phyloP scores from a whole-genome alignment of 2,888 invertebrate genomes.

The Coleophora deauratella region DNA sequence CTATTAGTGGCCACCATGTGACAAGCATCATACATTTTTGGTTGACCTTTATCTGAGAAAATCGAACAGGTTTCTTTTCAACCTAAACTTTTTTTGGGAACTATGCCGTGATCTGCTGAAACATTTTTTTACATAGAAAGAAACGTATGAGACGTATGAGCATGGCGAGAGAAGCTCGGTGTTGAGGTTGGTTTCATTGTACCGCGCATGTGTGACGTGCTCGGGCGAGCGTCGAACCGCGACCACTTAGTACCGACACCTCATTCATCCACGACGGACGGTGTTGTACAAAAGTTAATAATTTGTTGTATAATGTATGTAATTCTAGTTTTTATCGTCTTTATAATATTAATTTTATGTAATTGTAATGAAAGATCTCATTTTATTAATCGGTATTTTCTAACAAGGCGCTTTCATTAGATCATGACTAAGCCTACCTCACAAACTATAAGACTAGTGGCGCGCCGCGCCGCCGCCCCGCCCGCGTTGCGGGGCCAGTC shows the following conservation, averaged over 20 bases:
- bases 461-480: conserved; percentile 30
- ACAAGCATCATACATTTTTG: no score
- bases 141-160: background rate
- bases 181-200: conserved; percentile 55
- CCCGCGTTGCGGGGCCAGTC: conserved; percentile 35
- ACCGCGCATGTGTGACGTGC: conserved; percentile 55
- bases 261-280: conserved; percentile 40
- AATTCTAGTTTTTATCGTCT: conserved; percentile 69
- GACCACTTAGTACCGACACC: conserved; percentile 40
- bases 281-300: conserved; percentile 65
- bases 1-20: no score
- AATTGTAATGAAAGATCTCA: conserved; percentile 75
- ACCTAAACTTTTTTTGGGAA: no score
- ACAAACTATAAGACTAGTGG: conserved; percentile 62
- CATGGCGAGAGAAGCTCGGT: conserved; percentile 22
- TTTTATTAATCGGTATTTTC: conserved; percentile 75
- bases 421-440: conserved; percentile 75
- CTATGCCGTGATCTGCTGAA: no score
- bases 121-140: no score
- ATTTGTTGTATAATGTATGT: conserved; percentile 71
- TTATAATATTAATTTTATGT: conserved; percentile 65
- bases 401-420: conserved; percentile 74
- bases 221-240: conserved; percentile 16
- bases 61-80: no score
- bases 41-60: no score